Evolutionary conservation across 2,888 invertebrate species (phyloP), one percentile per base, ranked within the genome.

Genomic region (Parnassius orleans): DNA sequence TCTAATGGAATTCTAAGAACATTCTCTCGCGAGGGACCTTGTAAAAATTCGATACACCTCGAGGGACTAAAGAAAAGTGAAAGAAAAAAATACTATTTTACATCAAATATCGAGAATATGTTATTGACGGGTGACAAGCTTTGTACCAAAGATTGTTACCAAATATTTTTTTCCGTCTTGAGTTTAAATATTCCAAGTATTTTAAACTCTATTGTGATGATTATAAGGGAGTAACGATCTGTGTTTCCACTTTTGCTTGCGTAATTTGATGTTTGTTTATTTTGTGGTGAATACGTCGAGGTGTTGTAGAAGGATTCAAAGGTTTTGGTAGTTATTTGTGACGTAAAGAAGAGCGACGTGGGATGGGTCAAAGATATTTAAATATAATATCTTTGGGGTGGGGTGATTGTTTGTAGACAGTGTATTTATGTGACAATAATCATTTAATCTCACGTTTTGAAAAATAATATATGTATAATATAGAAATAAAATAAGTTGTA

Each of bases 41-140:
- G 72, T 77, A 71, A 79, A 80, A 78, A 82, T 75, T 77, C 76
- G 75, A 80, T 79, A 80, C 72, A 74, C 71, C 77, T 70, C 71
- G 57, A 59, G 62, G 73, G 70, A 69, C 10, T 51, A 53, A 41
- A 59, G 61, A 51, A 63, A 63, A 64, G 57, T 62, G 46, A 63
- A 65, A 69, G 65, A 66, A 68, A 68, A 66, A 72, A 71, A 72
- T 72, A 70, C 72, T 74, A 72, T 75, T 74, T 75, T 74, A 71
- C 74, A 72, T 75, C 70, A 70, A 71, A 72, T 67, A 65, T 68
- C 66, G 65, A 65, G 66, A 70, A 69, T 66, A 67, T 67, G 65
- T 65, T 69, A 66, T 72, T 73, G 77, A 73, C 75, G 69, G 65
- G 66, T 71, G 77, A 74, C 73, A 69, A 64, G 68, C 66, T 55